Conservation (phyloP, 2,113 vertebrate genomes). For the Pristiophorus japonicus region DNA sequence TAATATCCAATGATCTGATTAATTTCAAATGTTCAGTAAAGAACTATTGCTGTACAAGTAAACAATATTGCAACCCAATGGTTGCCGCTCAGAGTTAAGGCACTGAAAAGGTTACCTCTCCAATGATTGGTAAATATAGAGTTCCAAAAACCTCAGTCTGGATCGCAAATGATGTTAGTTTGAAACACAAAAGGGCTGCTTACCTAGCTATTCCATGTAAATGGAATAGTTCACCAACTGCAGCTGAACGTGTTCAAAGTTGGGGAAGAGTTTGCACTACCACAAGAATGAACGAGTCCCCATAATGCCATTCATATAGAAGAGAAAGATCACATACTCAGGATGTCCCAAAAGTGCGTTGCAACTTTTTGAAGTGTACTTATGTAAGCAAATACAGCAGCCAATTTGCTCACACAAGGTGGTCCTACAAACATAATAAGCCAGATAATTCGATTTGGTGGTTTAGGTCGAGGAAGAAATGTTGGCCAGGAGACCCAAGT, state of each 20-base stretch:
- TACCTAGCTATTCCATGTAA: neutral
- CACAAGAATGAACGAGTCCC: neutral
- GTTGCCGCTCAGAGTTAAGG: neutral
- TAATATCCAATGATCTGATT: neutral
- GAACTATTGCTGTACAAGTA: neutral
- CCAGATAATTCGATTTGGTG: neutral
- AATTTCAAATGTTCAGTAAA: neutral
- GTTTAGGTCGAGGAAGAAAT: neutral
- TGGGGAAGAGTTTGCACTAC: neutral
- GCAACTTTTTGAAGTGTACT: neutral
- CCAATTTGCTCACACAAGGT: neutral
- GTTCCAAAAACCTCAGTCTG: neutral
- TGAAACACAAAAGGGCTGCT: neutral
- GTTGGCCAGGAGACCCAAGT: too few species aligned
- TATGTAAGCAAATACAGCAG: neutral
- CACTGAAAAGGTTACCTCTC: neutral
- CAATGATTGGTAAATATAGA: neutral
- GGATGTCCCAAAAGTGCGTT: neutral
- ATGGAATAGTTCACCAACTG: neutral
- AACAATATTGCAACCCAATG: neutral
- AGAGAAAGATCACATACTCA: neutral
- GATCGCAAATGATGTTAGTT: neutral
- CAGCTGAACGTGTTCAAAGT: too few species aligned
- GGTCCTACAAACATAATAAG: neutral
- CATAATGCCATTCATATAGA: neutral